Evolutionary conservation across 2,888 invertebrate species (phyloP).

Genomic region (Cheilosia soror): DNA sequence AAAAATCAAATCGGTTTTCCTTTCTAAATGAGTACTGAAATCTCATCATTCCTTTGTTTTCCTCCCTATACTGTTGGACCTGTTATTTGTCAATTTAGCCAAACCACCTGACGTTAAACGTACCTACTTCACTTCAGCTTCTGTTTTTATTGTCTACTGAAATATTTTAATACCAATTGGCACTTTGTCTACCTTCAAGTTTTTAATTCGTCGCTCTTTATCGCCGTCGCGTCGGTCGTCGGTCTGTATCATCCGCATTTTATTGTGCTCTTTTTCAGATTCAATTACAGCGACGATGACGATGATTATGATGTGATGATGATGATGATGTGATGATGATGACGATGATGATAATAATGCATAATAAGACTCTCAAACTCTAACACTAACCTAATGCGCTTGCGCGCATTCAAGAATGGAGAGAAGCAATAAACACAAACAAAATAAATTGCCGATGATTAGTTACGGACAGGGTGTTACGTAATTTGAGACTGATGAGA

Average conservation of each 20-base stretch:
- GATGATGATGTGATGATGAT: conserved; percentile 17
- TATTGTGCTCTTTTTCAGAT: background rate
- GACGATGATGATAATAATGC: conserved; percentile 19
- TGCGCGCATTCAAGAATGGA: conserved; percentile 31
- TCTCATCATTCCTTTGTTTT: too few relatives aligned
- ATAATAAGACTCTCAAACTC: background rate
- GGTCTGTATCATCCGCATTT: conserved; percentile 13
- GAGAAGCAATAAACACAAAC: conserved; percentile 36
- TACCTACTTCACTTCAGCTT: too few relatives aligned
- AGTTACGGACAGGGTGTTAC: conserved; percentile 50
- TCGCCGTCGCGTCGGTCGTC: background rate
- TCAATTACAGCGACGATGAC: background rate
- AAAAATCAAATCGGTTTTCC: too few relatives aligned
- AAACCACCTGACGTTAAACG: too few relatives aligned
- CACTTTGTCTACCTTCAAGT: background rate
- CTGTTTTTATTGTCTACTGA: too few relatives aligned
- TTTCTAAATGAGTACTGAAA: too few relatives aligned
- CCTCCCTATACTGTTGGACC: too few relatives aligned
- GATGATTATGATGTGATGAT: conserved; percentile 7
- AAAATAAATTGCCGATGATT: conserved; percentile 52
- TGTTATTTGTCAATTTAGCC: too few relatives aligned
- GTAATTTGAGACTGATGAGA: conserved; percentile 59
- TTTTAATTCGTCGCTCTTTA: conserved; percentile 3
- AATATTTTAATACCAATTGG: conserved; percentile 2
- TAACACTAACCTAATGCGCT: conserved; percentile 4